phyloP scores from a whole-genome alignment of 2,113 vertebrate species.

The Acrocephalus kingi region DNA sequence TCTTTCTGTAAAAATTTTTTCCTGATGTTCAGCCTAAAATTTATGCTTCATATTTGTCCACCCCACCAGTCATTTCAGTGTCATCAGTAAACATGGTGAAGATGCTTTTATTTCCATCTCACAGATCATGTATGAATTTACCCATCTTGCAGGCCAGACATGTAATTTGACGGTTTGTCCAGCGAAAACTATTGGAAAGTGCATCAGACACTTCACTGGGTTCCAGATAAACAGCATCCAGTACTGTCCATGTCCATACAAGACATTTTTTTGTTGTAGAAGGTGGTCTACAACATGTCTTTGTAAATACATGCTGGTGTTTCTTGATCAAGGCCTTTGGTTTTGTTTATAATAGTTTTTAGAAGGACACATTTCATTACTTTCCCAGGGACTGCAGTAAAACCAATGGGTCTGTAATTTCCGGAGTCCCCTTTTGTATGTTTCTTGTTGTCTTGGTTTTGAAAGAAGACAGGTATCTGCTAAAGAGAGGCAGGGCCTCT shows the following conservation, averaged over 20 bases:
- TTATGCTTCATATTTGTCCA: not conserved
- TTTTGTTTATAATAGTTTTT: not conserved
- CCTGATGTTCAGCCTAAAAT: not conserved
- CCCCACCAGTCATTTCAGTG: not conserved
- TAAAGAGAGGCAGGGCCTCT: too few species aligned
- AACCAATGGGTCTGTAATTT: not conserved
- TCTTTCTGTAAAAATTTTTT: too few species aligned
- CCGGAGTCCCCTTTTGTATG: too few species aligned
- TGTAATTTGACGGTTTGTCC: not conserved
- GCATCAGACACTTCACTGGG: not conserved
- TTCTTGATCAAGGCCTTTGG: not conserved
- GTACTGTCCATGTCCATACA: not conserved
- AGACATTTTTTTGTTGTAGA: not conserved
- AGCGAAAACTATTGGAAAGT: not conserved
- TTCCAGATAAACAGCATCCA: not conserved
- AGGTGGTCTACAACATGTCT: not conserved
- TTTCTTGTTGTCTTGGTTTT: too few species aligned
- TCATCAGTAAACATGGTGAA: not conserved
- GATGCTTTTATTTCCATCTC: not conserved
- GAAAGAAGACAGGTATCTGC: too few species aligned
- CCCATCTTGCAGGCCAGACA: rapidly evolving
- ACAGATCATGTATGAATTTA: not conserved
- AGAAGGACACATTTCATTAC: rapidly evolving
- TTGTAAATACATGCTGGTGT: not conserved
- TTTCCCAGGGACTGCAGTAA: not conserved